Conservation (phyloP, 2,113 vertebrate species). For the Taxidea taxus region DNA sequence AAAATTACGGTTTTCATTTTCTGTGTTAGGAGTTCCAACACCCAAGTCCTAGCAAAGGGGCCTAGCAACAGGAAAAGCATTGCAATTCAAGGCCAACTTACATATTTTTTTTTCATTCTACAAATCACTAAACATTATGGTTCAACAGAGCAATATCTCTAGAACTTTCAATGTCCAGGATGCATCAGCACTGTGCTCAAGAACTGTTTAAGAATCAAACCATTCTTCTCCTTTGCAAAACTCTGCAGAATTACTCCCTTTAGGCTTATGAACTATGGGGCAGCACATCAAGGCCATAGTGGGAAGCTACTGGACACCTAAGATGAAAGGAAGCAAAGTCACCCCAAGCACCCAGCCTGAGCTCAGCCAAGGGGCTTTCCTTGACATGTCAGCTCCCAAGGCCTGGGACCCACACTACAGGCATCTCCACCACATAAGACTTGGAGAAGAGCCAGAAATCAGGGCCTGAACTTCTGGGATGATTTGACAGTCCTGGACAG, state of each 20-base stretch:
- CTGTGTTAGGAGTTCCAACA: background rate
- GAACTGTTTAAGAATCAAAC: background rate
- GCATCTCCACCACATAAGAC: accelerated
- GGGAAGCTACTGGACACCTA: background rate
- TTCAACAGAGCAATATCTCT: background rate
- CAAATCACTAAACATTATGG: background rate
- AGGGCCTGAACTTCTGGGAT: background rate
- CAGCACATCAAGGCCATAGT: background rate
- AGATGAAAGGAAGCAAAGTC: background rate
- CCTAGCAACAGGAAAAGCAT: background rate
- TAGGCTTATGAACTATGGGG: background rate
- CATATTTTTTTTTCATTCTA: background rate
- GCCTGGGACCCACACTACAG: background rate
- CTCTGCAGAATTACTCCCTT: background rate
- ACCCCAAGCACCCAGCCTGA: background rate
- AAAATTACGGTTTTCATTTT: background rate
- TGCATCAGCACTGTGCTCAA: background rate
- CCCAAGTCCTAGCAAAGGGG: background rate
- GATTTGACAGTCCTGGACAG: background rate
- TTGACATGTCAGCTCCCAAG: background rate
- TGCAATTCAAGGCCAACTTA: background rate
- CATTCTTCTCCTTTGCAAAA: background rate
- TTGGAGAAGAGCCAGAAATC: background rate
- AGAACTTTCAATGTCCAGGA: background rate
- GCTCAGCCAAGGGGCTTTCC: background rate